These are phyloP conservation scores for Rhineura floridana DNA, from an alignment of 2,113 vertebrate species.

Conservation along the genomic window DNA sequence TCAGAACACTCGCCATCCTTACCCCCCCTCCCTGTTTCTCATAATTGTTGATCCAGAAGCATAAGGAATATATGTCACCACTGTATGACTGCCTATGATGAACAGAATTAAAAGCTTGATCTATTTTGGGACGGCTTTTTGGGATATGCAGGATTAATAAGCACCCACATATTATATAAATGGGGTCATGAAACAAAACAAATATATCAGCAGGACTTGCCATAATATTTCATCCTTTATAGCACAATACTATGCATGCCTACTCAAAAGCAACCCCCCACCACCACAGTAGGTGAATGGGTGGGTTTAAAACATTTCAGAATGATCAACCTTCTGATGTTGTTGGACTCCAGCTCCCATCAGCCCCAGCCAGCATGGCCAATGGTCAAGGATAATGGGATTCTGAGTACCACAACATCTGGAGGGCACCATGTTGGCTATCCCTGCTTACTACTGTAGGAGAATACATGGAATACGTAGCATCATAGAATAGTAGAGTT, in stretches of 20 bases:
- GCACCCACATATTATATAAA: neutral
- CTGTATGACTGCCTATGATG: neutral
- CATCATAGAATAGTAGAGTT: too few relatives aligned
- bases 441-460: neutral
- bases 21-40: neutral
- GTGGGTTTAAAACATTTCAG: neutral
- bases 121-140: neutral
- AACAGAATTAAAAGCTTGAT: neutral
- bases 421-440: too few relatives aligned
- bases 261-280: neutral
- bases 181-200: neutral
- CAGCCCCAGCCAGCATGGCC: too few relatives aligned
- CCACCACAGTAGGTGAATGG: neutral
- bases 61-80: neutral
- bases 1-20: neutral
- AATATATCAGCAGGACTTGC: neutral
- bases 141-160: neutral
- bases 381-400: too few relatives aligned
- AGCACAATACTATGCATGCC: too few relatives aligned
- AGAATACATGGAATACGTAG: neutral
- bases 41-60: neutral
- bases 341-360: too few relatives aligned
- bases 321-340: neutral
- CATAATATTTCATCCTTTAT: neutral
- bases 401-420: too few relatives aligned